A percentile compares a stretch with the other conserved stretches of the same genome.
phyloP scores from a whole-genome alignment of 2,797 vertebrate genomes.

The Dermochelys coriacea region DNA sequence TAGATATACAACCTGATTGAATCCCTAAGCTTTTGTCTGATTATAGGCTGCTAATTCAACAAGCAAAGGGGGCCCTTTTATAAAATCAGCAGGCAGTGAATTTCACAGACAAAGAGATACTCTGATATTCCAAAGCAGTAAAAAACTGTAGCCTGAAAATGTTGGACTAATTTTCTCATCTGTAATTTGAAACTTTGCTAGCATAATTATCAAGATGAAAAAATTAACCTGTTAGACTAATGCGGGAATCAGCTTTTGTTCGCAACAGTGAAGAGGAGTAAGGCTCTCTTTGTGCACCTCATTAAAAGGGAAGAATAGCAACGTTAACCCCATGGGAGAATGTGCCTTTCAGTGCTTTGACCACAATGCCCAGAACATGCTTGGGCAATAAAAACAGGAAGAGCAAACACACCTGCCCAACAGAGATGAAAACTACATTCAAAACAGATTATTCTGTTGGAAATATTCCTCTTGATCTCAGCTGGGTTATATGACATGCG shows the following conservation, averaged over 20 bases:
- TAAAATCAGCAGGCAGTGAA: conserved; percentile 75
- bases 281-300: neutral
- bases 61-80: conserved; percentile 68
- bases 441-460: neutral
- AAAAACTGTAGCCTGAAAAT: conserved; percentile 65
- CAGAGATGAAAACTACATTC: conserved; percentile 10
- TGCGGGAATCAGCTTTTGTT: conserved; percentile 18
- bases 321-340: neutral
- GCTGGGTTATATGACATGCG: neutral
- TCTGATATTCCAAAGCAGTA: conserved; percentile 69
- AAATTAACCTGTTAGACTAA: conserved; percentile 70
- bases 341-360: neutral
- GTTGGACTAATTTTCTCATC: conserved; percentile 71
- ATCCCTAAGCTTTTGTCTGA: conserved; percentile 74
- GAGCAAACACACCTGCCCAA: neutral
- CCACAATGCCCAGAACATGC: neutral
- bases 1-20: conserved; percentile 74
- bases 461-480: neutral
- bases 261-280: neutral
- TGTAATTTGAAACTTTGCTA: conserved; percentile 70
- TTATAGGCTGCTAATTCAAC: conserved; percentile 72
- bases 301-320: neutral
- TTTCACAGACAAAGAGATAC: conserved; percentile 66
- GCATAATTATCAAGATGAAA: conserved; percentile 69
- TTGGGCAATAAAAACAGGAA: neutral